A percentile compares a stretch with the other conserved stretches of the same genome.
Conservation (phyloP, 2,888 invertebrate genomes). For the Papilio elwesi region DNA sequence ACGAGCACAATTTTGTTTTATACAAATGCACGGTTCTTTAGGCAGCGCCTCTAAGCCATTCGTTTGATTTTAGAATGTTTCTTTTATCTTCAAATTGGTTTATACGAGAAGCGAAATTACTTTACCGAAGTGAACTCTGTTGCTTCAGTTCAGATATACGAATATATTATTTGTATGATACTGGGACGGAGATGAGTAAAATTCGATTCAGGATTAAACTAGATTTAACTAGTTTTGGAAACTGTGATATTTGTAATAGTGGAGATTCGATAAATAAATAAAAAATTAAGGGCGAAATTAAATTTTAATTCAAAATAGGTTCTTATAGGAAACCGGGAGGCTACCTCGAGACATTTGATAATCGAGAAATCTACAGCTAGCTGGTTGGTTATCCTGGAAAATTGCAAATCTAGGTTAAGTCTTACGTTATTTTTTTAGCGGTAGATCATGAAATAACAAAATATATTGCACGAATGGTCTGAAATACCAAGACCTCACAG, state of each 20-base stretch:
- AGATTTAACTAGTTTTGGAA: too few species aligned
- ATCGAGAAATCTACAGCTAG: constrained; percentile 51
- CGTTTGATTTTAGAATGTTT: constrained; percentile 28
- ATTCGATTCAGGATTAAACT: too few species aligned
- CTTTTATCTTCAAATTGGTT: constrained; percentile 17
- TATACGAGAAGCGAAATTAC: constrained; percentile 17
- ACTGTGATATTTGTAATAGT: background rate
- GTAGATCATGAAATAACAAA: too few species aligned
- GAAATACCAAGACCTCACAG: too few species aligned
- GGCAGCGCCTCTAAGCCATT: constrained; percentile 12
- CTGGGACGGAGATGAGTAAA: too few species aligned
- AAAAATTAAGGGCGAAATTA: background rate
- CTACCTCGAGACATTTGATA: constrained; percentile 51
- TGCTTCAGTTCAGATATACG: constrained; percentile 6
- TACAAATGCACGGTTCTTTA: constrained; percentile 16
- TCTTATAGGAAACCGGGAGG: constrained; percentile 45
- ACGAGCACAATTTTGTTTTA: constrained; percentile 1
- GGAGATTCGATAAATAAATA: background rate
- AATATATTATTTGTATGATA: background rate
- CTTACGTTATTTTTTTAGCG: background rate
- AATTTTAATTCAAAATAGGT: background rate
- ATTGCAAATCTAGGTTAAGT: background rate
- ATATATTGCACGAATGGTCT: too few species aligned
- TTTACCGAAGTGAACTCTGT: background rate
- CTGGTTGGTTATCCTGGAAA: constrained; percentile 47